Evolutionary conservation across 2,888 invertebrate species (phyloP).

Genomic region (Folsomia candida): DNA sequence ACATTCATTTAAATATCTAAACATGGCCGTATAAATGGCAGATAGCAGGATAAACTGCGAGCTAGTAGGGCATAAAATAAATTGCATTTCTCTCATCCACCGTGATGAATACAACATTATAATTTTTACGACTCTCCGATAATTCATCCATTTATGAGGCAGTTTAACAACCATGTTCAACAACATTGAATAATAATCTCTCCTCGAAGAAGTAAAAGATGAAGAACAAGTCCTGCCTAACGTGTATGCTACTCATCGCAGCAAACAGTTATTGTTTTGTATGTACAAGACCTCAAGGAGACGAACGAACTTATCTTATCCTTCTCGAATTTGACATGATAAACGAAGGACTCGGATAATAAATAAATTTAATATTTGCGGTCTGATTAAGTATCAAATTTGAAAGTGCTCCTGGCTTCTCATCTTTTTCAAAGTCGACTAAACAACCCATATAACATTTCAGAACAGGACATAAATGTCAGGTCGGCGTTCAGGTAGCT

Average conservation of each 20-base stretch:
- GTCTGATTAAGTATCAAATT: slow-evolving; percentile 7
- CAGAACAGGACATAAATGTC: not conserved
- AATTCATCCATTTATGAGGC: slow-evolving; percentile 18
- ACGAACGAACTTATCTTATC: not conserved
- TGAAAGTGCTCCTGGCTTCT: not conserved
- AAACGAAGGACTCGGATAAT: not conserved
- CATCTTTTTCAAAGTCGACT: not conserved
- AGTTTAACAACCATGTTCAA: slow-evolving; percentile 14
- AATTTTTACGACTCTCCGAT: not conserved
- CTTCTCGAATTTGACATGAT: not conserved
- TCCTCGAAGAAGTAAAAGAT: not conserved
- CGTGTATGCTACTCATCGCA: not conserved
- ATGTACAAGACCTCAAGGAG: not conserved
- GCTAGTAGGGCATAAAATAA: no score
- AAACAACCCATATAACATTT: slow-evolving; percentile 1
- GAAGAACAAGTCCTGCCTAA: not conserved
- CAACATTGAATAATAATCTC: not conserved
- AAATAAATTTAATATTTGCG: slow-evolving; percentile 7
- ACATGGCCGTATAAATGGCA: no score
- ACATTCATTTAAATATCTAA: not conserved
- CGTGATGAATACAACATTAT: not conserved
- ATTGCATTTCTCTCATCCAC: no score
- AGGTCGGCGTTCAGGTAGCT: not conserved
- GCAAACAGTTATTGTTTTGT: not conserved
- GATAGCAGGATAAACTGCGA: no score